Conservation (phyloP, 92 coral and sea anemone species). For the Bergia sp. region DNA sequence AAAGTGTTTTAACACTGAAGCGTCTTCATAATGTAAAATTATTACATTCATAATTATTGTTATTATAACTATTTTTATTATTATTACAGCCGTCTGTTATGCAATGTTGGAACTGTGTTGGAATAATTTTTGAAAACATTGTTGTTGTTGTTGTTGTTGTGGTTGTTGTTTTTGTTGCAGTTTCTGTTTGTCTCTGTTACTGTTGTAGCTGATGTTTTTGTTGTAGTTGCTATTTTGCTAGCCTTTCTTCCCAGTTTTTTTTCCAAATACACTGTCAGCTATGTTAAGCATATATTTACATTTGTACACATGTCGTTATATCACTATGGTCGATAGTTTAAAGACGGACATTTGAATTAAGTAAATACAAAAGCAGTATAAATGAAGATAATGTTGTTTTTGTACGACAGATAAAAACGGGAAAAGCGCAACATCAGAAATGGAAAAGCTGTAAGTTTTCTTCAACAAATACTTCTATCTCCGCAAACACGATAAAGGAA, state of each 20-base stretch:
- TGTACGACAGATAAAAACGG: conserved; percentile 24
- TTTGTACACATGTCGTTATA: not conserved
- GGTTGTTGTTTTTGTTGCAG: not conserved
- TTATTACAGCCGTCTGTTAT: too few relatives aligned
- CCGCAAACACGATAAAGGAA: not conserved
- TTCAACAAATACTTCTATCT: not conserved
- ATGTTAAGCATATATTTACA: not conserved
- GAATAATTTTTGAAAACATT: too few relatives aligned
- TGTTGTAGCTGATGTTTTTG: not conserved
- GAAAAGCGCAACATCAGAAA: conserved; percentile 5
- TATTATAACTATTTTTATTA: too few relatives aligned
- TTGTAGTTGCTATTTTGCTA: not conserved
- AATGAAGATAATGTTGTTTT: not conserved
- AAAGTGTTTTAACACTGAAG: too few relatives aligned
- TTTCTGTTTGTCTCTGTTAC: not conserved
- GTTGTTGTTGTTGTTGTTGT: not conserved
- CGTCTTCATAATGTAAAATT: too few relatives aligned
- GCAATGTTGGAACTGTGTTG: too few relatives aligned
- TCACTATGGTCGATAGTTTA: too few relatives aligned
- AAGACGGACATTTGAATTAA: not conserved
- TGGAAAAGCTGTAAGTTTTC: conserved; percentile 34
- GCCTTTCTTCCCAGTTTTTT: too few relatives aligned
- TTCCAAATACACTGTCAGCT: not conserved
- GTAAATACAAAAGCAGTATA: not conserved
- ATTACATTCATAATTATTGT: too few relatives aligned